These are phyloP conservation scores for Hydraecia micacea DNA, from an alignment of 2,888 invertebrate genomes.

Conservation along the genomic window DNA sequence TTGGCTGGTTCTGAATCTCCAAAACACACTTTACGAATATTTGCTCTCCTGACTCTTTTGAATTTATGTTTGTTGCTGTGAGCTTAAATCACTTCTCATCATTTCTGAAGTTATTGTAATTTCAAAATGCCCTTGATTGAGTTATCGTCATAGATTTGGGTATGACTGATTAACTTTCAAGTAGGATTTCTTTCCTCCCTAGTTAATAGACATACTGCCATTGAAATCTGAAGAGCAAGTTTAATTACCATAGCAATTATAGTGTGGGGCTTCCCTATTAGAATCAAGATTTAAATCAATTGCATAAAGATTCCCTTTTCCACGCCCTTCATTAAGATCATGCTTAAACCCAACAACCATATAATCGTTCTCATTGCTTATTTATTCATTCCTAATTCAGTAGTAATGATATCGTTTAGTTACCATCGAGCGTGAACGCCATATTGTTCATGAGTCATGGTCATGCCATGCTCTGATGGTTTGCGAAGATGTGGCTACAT, in stretches of 20 bases:
- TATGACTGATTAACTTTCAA: neutral
- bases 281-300: constrained; percentile 24
- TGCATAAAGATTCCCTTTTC: constrained; percentile 24
- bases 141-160: neutral
- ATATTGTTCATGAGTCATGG: constrained; percentile 79
- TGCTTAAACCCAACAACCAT: constrained; percentile 60
- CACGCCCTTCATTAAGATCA: constrained; percentile 46
- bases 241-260: neutral
- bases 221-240: neutral
- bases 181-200: neutral
- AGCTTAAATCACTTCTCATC: neutral
- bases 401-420: constrained; percentile 78
- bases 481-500: constrained; percentile 71
- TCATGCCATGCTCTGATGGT: constrained; percentile 75
- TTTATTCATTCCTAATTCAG: constrained; percentile 70
- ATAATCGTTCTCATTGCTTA: constrained; percentile 68
- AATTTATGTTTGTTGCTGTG: constrained; percentile 12
- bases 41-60: constrained; percentile 16
- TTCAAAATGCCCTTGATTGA: neutral
- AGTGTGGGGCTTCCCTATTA: neutral
- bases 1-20: constrained; percentile 23
- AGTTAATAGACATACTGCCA: too few relatives aligned
- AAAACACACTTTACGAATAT: constrained; percentile 28
- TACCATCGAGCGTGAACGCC: constrained; percentile 78
- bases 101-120: neutral